Percentiles rank a stretch among this genome's conserved stretches.
These are phyloP conservation scores for Venusia cambrica DNA, from an alignment of 2,888 invertebrate species.

Conservation along the genomic window DNA sequence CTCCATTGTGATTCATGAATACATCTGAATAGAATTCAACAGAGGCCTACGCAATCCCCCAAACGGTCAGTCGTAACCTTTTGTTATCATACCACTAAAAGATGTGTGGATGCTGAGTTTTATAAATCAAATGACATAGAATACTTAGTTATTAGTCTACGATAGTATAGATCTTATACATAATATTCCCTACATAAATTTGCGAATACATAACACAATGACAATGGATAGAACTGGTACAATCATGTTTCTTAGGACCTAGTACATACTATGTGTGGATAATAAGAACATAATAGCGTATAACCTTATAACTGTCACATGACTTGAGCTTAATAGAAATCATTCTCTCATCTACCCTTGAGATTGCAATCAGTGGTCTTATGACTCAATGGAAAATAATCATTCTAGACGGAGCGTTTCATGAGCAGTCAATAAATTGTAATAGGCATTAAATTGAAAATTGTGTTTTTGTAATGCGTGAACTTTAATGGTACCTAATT, in stretches of 20 bases:
- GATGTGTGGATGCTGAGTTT: too few relatives aligned
- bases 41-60: too few relatives aligned
- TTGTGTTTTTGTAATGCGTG: too few relatives aligned
- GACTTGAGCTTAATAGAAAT: constrained; percentile 40
- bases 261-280: constrained; percentile 19
- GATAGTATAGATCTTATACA: too few relatives aligned
- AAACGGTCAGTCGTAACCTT: too few relatives aligned
- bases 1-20: too few relatives aligned
- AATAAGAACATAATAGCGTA: constrained; percentile 7
- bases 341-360: constrained; percentile 44
- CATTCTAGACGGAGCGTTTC: constrained; percentile 17
- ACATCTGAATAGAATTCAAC: too few relatives aligned
- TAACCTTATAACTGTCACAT: constrained; percentile 33
- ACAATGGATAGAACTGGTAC: constrained; percentile 17
- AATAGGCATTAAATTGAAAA: constrained; percentile 12
- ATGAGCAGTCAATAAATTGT: constrained; percentile 9
- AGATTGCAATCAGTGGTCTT: constrained; percentile 28
- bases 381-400: constrained; percentile 33
- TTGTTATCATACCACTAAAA: too few relatives aligned
- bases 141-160: too few relatives aligned
- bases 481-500: too few relatives aligned
- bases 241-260: constrained; percentile 15
- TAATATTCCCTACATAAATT: constrained; percentile 3
- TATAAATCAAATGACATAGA: too few relatives aligned
- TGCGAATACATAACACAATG: constrained; percentile 2